A percentile compares a stretch with the other conserved stretches of the same genome.
phyloP scores from a whole-genome alignment of 2,797 vertebrate genomes.

The Chaenodraco wilsoni region DNA sequence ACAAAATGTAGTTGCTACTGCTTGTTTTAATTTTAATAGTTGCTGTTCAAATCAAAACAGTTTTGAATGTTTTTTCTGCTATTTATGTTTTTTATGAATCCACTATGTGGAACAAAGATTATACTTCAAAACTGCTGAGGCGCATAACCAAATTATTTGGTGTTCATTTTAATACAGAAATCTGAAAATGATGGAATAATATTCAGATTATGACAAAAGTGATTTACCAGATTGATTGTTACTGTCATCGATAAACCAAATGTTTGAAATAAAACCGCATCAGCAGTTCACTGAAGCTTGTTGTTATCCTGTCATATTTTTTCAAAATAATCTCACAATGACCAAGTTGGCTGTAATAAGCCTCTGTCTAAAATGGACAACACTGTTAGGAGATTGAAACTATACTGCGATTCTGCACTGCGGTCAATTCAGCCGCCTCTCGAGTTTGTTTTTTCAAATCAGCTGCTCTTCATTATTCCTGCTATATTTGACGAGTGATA shows the following conservation, averaged over 20 bases:
- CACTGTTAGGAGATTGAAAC: no score
- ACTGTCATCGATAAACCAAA: neutral
- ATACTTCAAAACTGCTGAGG: neutral
- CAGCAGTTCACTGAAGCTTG: conserved; percentile 7
- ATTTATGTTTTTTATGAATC: conserved; percentile 25
- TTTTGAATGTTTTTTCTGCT: neutral
- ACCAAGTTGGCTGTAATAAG: no score
- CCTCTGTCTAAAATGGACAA: no score
- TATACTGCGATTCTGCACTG: no score
- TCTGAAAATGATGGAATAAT: neutral
- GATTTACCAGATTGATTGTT: neutral
- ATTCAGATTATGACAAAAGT: neutral
- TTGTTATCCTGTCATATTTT: neutral
- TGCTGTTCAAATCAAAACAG: neutral
- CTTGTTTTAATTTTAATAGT: conserved; percentile 12
- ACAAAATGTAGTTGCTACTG: neutral
- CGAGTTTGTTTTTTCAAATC: no score
- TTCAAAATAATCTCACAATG: no score
- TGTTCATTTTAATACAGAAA: neutral
- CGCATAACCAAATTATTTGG: neutral
- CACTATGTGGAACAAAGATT: conserved; percentile 44
- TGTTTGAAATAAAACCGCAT: conserved; percentile 34
- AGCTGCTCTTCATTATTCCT: no score
- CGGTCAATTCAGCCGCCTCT: no score
- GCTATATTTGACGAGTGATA: no score